Evolutionary conservation across 2,888 invertebrate species (phyloP).

Genomic region (Stratiomys singularior): DNA sequence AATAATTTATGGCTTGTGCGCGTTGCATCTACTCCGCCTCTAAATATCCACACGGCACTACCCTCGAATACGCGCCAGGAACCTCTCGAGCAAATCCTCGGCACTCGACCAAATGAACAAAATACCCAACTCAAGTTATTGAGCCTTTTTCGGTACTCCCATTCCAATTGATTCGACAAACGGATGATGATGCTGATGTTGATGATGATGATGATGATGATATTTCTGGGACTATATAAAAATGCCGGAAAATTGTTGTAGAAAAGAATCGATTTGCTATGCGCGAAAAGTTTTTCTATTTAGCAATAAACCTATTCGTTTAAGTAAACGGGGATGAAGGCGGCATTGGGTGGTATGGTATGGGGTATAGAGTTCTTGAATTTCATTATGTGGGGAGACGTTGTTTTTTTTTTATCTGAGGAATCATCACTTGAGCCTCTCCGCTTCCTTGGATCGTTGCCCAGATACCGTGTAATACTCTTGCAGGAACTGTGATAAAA

Average conservation of each 20-base stretch:
- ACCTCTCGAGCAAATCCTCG: background rate
- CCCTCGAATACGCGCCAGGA: background rate
- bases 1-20: slow-evolving; percentile 49
- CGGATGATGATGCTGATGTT: slow-evolving; percentile 8
- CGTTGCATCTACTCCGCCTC: slow-evolving; percentile 40
- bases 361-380: background rate
- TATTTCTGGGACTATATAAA: slow-evolving; percentile 42
- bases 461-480: background rate
- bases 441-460: background rate
- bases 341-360: background rate
- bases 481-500: slow-evolving; percentile 48
- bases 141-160: too few species aligned
- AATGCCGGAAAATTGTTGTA: slow-evolving; percentile 47
- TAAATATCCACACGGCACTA: background rate
- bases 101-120: too few species aligned
- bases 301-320: slow-evolving; percentile 34
- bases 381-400: too few species aligned
- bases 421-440: background rate
- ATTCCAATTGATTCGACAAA: background rate
- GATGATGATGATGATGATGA: background rate
- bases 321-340: background rate
- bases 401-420: too few species aligned
- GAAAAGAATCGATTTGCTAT: slow-evolving; percentile 40
- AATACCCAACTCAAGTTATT: background rate
- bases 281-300: slow-evolving; percentile 50